A percentile compares a stretch with the other conserved stretches of the same genome.
phyloP scores from a whole-genome alignment of 37 sponge, comb jelly and placozoan genomes.

The Diacarnus erythraeanus region DNA sequence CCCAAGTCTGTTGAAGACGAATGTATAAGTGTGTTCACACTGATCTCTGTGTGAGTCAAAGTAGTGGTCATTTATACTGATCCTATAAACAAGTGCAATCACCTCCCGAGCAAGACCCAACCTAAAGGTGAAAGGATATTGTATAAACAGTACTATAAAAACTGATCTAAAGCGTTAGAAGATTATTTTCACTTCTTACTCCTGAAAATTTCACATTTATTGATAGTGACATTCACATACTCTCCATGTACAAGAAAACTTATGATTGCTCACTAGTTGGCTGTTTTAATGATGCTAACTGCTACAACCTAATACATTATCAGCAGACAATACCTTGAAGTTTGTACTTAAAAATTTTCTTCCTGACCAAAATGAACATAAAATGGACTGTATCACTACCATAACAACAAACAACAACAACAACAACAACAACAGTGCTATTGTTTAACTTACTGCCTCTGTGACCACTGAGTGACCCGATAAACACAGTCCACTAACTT shows the following conservation, averaged over 20 bases:
- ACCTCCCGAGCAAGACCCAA: conserved; percentile 14
- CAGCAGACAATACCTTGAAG: no score
- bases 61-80: conserved; percentile 39
- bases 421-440: conserved; percentile 2
- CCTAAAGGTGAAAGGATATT: neutral
- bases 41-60: conserved; percentile 45
- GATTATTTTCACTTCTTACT: no score
- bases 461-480: conserved; percentile 4
- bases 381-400: neutral
- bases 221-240: no score
- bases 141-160: neutral
- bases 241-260: no score
- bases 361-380: neutral
- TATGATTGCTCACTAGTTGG: no score
- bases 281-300: no score
- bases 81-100: conserved; percentile 23
- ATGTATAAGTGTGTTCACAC: conserved; percentile 35
- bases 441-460: conserved; percentile 14
- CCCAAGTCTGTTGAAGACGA: conserved; percentile 11
- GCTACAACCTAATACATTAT: no score
- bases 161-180: no score
- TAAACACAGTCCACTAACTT: conserved; percentile 20
- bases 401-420: neutral
- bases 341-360: no score
- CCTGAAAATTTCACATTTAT: no score